These are phyloP conservation scores for zebrafish (Danio rerio) DNA, from an alignment of 2,113 vertebrate genomes.

Conservation along the genomic window GRCz12tu NC_133188.1:55870001-55870500, in stretches of 20 bases:
- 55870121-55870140: neutral
- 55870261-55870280: conserved; percentile 65
- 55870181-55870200: neutral
- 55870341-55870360: conserved; percentile 73
- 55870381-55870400: neutral
- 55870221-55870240: conserved; percentile 58
- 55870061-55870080: neutral
- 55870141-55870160: too few relatives aligned
- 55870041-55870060: neutral
- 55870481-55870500: neutral
- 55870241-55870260: conserved; percentile 62
- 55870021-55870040: too few relatives aligned
- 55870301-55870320: conserved; percentile 72
- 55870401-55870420: too few relatives aligned
- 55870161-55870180: too few relatives aligned
- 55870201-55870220: neutral
- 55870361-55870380: conserved; percentile 42
- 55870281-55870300: conserved; percentile 68
- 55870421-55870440: too few relatives aligned
- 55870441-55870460: too few relatives aligned
- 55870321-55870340: conserved; percentile 76
- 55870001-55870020: too few relatives aligned
- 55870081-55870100: neutral
- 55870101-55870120: neutral
- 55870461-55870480: too few relatives aligned